Conservation (phyloP, 2,797 vertebrate genomes). For the Anguilla obscura region DNA sequence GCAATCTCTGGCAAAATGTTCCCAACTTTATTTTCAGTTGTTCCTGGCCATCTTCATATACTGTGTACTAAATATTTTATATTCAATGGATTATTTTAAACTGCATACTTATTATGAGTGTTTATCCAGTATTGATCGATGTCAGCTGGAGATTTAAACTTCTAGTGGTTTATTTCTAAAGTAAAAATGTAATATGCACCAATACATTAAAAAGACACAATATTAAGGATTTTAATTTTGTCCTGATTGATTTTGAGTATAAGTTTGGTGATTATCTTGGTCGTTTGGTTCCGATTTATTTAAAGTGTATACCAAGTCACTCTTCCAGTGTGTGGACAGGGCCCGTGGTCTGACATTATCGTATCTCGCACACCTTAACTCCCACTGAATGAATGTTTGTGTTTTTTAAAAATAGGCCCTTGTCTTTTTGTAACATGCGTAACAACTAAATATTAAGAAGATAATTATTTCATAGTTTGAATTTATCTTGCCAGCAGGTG, state of each 20-base stretch:
- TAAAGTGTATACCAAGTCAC: neutral
- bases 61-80: neutral
- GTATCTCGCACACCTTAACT: neutral
- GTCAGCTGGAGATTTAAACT: neutral
- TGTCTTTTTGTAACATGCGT: neutral
- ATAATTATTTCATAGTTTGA: neutral
- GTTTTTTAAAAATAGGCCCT: neutral
- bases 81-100: neutral
- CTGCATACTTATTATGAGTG: neutral
- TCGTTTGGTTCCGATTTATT: neutral
- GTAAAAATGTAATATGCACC: neutral
- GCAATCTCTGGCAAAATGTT: neutral
- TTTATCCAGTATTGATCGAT: neutral
- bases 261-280: neutral
- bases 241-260: neutral
- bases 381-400: neutral
- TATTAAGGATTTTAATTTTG: neutral
- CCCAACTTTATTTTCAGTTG: neutral
- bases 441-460: neutral
- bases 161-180: neutral
- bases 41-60: neutral
- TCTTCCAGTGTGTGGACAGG: neutral
- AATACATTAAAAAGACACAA: neutral
- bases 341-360: neutral
- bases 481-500: neutral